Conservation (phyloP, 2,113 vertebrate genomes). For the Ploceus nigricollis region DNA sequence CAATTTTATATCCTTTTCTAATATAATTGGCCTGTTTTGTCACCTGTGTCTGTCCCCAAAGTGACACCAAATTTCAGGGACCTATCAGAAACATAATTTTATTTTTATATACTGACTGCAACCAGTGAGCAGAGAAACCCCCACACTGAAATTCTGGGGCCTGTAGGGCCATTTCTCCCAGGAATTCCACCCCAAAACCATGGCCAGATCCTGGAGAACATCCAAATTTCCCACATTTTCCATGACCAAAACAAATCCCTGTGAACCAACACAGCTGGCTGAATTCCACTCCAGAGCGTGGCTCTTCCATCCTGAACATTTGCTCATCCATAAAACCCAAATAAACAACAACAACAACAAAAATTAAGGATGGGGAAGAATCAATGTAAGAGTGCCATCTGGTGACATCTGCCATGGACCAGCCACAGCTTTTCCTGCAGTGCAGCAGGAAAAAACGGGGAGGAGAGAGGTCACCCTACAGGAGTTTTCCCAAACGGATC, state of each 20-base stretch:
- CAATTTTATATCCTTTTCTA: neutral
- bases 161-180: neutral
- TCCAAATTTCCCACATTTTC: neutral
- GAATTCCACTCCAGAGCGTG: neutral
- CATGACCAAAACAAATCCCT: neutral
- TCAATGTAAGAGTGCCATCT: conserved; percentile 54
- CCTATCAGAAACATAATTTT: neutral
- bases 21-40: neutral
- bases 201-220: neutral
- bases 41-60: neutral
- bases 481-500: neutral
- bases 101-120: neutral
- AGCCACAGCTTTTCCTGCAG: neutral
- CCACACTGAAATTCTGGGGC: neutral
- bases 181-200: neutral
- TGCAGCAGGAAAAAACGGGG: neutral
- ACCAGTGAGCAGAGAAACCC: neutral
- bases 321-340: neutral
- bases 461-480: neutral
- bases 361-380: neutral
- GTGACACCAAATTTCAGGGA: neutral
- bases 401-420: conserved; percentile 11
- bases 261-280: neutral
- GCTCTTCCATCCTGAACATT: neutral
- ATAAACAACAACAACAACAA: neutral